Base-by-base conservation (phyloP, 2,797 vertebrate genomes). In the Agapornis canus region DNA sequence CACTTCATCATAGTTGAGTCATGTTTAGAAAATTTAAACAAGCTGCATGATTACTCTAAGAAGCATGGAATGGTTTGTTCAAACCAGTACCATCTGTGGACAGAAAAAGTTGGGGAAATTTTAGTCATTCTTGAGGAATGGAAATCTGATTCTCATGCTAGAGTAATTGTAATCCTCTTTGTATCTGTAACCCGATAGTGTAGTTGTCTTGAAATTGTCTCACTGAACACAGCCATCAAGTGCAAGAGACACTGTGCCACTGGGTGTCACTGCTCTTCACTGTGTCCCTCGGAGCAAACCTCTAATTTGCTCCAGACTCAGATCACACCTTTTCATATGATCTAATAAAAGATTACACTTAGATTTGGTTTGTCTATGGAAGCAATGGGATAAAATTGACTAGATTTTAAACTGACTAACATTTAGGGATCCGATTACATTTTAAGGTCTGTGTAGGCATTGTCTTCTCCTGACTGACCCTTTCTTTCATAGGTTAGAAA, bases 101-200 rank as follows among this genome's bases (percentile, higher is more conserved):
- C 61, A 95, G 93, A 97, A 98, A 93, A 91, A 95, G 90, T 95
- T 94, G 71, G 95, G 96, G 93, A 91, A 89, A 96, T 97, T 98
- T 97, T 97, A 96, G 97, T 98, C 97, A 98, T 97, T 98, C 98
- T 97, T 96, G 97, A 97, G 97, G 98, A 98, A 98, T 98, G 97
- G 96, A 97, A 98, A 98, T 97, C 94, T 96, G 97, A 98, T 98
- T 98, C 96, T 94, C 98, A 97, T 98, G 97, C 97, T 97, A 89
- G 96, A 97, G 96, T 95, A 97, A 97, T 93, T 95, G 94, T 98
- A 98, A 97, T 98, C 97, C 96, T 97, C 94, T 98, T 98, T 97
- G 95, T 97, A 98, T 98, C 95, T 98, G 98, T 97, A 98, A 98
- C 94, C 97, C 89, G 97, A 98, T 98, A 98, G 87, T 85, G 66